Base-by-base conservation (phyloP, 2,797 vertebrate genomes). In the Rhinogobio ventralis region DNA sequence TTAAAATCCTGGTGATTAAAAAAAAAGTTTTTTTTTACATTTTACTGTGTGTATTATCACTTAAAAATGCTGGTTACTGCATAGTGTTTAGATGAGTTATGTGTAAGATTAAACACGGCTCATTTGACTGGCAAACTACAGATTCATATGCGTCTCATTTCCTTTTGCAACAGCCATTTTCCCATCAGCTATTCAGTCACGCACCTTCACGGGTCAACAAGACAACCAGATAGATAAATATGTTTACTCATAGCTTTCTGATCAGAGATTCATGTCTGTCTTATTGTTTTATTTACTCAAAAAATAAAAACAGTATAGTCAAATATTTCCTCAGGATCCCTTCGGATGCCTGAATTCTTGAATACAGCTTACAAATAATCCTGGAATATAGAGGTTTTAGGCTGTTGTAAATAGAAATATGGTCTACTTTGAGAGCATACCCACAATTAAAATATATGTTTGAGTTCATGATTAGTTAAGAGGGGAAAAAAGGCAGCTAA, bases 231-330 rank as follows among this genome's bases (percentile, higher is more conserved):
- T 82, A 87, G 81, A 87, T 79, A 86, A 85, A 81, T 42, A 60
- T 85, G 82, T 82, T 79, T 74, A 84, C 84, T 81, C 81, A 82
- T 78, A 77, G 71, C 55, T 17, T 60, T 84, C 82, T 71, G 79
- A 87, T 86, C 79, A 82, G 79, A 53, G 49, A 80, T 81, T 82
- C 46, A 33, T 60, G 83, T 71, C 79, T 78, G 69, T 83, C 67
- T 55, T 87, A 51, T 85, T 81, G 60, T 81, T 79, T 83, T 88
- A 83, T 87, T 86, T 88, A 82, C 83, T 87, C 68, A 55, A 86
- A 88, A 76, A 90, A 86, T 81, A 86, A 82, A 88, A 88, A 83
- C 84, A 87, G 39, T 8, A 39, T 23, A 82, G 30, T 69, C 57
- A 68, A 82, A 75, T 57, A 78, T 79, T 84, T 46, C 28, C 51